Evolutionary conservation across 2,797 vertebrate species (phyloP).

Genomic region (Rhinoraja longicauda): DNA sequence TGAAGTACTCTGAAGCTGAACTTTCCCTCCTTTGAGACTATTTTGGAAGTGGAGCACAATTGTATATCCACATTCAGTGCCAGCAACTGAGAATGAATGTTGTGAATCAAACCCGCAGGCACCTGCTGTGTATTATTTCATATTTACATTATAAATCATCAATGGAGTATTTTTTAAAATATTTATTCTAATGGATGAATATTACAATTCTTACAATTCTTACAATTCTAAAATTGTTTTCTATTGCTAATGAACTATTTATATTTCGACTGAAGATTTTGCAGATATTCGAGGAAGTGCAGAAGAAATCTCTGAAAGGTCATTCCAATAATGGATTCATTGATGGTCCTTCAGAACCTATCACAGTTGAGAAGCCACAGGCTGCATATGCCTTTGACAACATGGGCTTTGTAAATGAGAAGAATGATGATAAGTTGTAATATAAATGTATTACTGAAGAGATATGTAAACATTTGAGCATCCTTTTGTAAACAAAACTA

Average conservation of each 20-base stretch:
- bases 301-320: constrained; percentile 51
- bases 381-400: neutral
- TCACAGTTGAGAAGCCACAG: neutral
- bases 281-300: constrained; percentile 74
- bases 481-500: neutral
- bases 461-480: neutral
- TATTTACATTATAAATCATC: neutral
- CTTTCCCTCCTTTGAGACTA: too few species aligned
- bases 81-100: too few species aligned
- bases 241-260: neutral
- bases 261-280: constrained; percentile 61
- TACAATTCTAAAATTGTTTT: neutral
- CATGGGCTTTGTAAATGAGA: neutral
- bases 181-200: neutral
- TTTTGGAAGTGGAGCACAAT: too few species aligned
- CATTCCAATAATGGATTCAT: constrained; percentile 39
- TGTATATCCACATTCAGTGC: too few species aligned
- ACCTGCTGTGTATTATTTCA: neutral
- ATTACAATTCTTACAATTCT: neutral
- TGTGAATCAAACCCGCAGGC: neutral
- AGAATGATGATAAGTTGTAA: neutral
- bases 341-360: neutral
- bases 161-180: neutral
- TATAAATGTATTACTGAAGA: neutral
- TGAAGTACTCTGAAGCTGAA: too few species aligned